Evolutionary conservation across 2,888 invertebrate species (phyloP).

Genomic region (Acrobasis consociella): DNA sequence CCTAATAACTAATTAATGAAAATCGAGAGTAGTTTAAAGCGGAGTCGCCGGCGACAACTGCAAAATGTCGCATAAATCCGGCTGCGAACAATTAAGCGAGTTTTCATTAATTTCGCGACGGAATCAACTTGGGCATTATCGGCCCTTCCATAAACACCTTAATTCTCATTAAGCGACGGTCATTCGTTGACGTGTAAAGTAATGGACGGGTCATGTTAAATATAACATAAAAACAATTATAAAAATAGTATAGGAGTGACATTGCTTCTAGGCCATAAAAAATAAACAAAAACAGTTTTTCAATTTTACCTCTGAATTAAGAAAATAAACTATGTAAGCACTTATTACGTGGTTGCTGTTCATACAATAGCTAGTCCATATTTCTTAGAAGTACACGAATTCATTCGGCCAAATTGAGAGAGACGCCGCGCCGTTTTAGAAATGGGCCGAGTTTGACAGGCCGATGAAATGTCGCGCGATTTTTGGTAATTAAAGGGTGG

Average conservation of each 20-base stretch:
- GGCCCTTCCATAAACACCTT: conserved; percentile 74
- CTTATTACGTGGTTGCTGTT: no score
- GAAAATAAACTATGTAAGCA: no score
- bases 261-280: no score
- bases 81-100: conserved; percentile 53
- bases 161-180: conserved; percentile 70
- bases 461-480: conserved; percentile 77
- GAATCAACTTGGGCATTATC: conserved; percentile 65
- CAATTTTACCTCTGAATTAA: no score
- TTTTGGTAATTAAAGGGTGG: conserved; percentile 75
- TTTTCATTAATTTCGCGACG: conserved; percentile 62
- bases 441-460: conserved; percentile 75
- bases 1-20: conserved; percentile 23
- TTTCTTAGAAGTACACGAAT: conserved; percentile 40
- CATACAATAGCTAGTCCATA: neutral
- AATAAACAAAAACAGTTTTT: no score
- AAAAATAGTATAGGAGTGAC: no score
- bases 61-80: conserved; percentile 48
- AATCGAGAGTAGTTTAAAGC: conserved; percentile 24
- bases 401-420: conserved; percentile 76
- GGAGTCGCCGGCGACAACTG: conserved; percentile 25
- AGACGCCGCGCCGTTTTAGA: conserved; percentile 59
- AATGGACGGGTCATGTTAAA: neutral
- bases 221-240: no score
- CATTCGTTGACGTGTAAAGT: conserved; percentile 48